A percentile compares a stretch with the other conserved stretches of the same genome.
Conservation (phyloP, 2,113 vertebrate species). For the Cepphus grylle region DNA sequence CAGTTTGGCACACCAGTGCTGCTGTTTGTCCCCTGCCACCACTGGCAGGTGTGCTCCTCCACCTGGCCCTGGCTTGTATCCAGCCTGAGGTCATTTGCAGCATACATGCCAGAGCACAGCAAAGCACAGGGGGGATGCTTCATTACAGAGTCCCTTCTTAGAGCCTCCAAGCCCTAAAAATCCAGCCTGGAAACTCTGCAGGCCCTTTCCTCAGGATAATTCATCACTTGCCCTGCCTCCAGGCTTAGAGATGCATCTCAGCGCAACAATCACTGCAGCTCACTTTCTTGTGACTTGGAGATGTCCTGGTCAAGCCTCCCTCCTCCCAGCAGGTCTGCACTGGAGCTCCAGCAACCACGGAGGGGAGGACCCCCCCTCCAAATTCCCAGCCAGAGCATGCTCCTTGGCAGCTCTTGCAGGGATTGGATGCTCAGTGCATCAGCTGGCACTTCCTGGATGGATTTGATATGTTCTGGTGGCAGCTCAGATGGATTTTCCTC, state of each 20-base stretch:
- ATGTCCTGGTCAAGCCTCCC: not conserved
- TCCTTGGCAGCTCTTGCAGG: not conserved
- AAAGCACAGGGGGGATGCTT: not conserved
- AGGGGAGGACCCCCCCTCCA: rapidly evolving
- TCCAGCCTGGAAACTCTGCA: not conserved
- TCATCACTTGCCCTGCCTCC: not conserved
- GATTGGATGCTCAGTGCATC: not conserved
- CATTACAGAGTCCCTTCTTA: not conserved
- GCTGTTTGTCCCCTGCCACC: not conserved
- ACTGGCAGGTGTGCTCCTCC: rapidly evolving
- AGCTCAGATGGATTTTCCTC: not conserved
- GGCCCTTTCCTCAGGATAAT: not conserved
- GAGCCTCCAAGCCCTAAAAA: not conserved
- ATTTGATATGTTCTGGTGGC: not conserved
- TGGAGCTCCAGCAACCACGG: not conserved
- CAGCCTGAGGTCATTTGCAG: not conserved
- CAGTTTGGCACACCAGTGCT: rapidly evolving
- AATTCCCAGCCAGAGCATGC: not conserved
- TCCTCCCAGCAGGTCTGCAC: not conserved
- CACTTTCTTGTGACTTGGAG: not conserved
- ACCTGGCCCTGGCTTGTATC: not conserved
- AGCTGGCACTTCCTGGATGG: not conserved
- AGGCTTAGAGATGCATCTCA: not conserved
- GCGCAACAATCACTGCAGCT: not conserved
- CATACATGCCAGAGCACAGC: not conserved